These are phyloP conservation scores for Busseola fusca DNA, from an alignment of 2,888 invertebrate genomes.

Conservation along the genomic window DNA sequence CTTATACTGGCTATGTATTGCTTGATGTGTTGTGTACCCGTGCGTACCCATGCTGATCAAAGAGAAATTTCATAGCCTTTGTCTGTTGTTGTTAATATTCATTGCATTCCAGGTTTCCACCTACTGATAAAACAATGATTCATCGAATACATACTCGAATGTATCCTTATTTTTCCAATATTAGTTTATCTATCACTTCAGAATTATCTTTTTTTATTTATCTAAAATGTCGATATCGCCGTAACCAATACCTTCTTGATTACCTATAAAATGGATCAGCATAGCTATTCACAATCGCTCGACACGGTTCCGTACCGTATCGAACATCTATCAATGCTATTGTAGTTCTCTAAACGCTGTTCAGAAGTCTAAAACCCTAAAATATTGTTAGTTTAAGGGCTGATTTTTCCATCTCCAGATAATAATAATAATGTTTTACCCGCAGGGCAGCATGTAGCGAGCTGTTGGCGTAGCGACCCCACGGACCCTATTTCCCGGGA, in stretches of 20 bases:
- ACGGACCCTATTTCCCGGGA: no score
- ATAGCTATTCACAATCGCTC: neutral
- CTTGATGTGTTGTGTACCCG: no score
- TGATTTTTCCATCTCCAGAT: no score
- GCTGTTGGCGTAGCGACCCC: no score
- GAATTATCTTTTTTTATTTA: constrained; percentile 15
- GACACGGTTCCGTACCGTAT: neutral
- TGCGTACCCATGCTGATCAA: constrained; percentile 11
- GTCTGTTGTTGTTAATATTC: constrained; percentile 6
- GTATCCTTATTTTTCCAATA: constrained; percentile 28
- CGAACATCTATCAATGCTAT: neutral
- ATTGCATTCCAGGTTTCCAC: neutral
- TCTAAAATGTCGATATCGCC: neutral
- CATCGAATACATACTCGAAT: neutral
- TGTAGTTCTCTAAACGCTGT: neutral
- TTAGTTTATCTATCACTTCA: constrained; percentile 1
- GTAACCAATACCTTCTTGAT: neutral
- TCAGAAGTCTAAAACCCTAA: neutral
- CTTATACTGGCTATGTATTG: no score
- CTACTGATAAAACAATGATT: constrained; percentile 29
- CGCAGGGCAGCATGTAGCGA: no score
- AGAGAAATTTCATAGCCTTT: neutral
- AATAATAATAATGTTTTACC: no score
- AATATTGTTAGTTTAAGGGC: no score
- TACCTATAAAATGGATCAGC: constrained; percentile 3